Conservation (phyloP, 2,797 vertebrate genomes). For the Enteromius trimaculatus region DNA sequence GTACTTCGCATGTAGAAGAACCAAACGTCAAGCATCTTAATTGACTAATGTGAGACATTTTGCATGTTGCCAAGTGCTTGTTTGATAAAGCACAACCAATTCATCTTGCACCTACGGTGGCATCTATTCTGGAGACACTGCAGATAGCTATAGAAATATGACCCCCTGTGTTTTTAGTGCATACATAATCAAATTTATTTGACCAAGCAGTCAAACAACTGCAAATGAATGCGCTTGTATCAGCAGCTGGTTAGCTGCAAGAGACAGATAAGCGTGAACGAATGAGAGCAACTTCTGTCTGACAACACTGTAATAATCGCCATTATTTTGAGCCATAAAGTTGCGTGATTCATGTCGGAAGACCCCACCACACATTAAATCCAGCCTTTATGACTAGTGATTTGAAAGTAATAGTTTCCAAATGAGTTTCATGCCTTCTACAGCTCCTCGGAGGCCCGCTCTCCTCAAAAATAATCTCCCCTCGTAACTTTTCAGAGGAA, state of each 20-base stretch:
- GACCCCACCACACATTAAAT: constrained; percentile 59
- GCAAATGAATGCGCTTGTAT: constrained; percentile 52
- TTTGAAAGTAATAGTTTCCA: constrained; percentile 66
- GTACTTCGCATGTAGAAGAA: not conserved
- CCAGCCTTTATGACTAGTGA: constrained; percentile 59
- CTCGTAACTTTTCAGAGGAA: constrained; percentile 32
- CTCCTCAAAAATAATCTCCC: constrained; percentile 53
- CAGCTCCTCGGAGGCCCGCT: constrained; percentile 53
- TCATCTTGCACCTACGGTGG: constrained; percentile 21
- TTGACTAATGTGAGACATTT: constrained; percentile 20
- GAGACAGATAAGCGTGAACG: constrained; percentile 50
- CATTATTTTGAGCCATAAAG: constrained; percentile 64
- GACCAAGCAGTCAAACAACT: constrained; percentile 57
- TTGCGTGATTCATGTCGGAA: constrained; percentile 60
- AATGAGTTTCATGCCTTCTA: constrained; percentile 62
- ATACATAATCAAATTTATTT: constrained; percentile 57
- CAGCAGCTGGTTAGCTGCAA: constrained; percentile 54
- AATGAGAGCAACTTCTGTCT: constrained; percentile 50
- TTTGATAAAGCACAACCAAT: constrained; percentile 25
- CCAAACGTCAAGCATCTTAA: constrained; percentile 11
- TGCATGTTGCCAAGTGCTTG: constrained; percentile 22
- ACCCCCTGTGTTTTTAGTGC: constrained; percentile 54
- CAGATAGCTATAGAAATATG: constrained; percentile 58
- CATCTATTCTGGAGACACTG: constrained; percentile 37
- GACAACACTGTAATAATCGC: constrained; percentile 56